These are phyloP conservation scores for Caradrina kadenii DNA, from an alignment of 2,888 invertebrate genomes.

Conservation along the genomic window DNA sequence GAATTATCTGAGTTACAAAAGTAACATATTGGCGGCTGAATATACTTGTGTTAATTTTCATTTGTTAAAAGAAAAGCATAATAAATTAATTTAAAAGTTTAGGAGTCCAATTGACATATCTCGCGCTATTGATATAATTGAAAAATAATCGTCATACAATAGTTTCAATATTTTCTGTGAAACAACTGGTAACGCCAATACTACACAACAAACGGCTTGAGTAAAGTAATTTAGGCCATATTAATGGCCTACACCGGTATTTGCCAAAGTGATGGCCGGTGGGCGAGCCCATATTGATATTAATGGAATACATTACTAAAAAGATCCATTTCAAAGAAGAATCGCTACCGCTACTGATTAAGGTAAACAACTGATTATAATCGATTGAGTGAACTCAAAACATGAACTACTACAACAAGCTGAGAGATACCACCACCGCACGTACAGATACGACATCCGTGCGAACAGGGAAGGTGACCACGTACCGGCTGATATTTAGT, in stretches of 20 bases:
- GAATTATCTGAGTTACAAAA: no score
- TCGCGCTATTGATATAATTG: constrained; percentile 20
- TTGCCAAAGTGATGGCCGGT: constrained; percentile 94
- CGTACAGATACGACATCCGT: constrained; percentile 98
- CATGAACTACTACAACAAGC: constrained; percentile 98
- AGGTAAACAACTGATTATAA: constrained; percentile 96
- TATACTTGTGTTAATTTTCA: no score
- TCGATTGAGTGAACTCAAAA: constrained; percentile 95
- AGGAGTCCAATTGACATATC: no score
- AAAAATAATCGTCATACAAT: constrained; percentile 57
- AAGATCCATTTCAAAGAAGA: constrained; percentile 94
- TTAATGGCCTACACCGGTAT: no score
- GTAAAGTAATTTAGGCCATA: constrained; percentile 94
- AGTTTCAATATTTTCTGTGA: constrained; percentile 74
- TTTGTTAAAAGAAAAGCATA: no score
- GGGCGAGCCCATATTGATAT: constrained; percentile 97
- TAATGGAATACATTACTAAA: constrained; percentile 96
- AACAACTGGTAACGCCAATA: constrained; percentile 71
- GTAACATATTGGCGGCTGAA: no score
- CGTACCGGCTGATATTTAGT: constrained; percentile 97
- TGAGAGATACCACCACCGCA: constrained; percentile 97
- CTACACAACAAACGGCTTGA: constrained; percentile 80
- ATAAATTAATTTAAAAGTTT: no score
- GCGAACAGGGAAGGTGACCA: constrained; percentile 97
- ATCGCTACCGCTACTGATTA: constrained; percentile 97